Evolutionary conservation across 2,113 vertebrate species (phyloP).

Genomic region (Xenus cinereus): DNA sequence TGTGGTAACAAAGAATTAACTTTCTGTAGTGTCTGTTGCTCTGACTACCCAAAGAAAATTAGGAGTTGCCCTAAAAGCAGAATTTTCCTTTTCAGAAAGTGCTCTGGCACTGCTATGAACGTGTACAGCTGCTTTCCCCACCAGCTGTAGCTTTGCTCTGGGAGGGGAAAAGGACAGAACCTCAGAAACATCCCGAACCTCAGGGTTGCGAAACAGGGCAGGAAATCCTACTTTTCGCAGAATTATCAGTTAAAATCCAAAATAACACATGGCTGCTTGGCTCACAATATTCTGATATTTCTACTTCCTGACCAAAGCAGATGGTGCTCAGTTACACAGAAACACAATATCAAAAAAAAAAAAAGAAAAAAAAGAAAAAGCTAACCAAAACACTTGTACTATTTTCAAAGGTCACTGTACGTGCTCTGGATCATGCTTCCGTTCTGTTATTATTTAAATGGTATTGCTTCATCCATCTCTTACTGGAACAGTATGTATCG

Average conservation of each 20-base stretch:
- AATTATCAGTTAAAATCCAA: constrained; percentile 7
- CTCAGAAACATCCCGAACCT: not conserved
- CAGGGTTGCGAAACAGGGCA: constrained; percentile 15
- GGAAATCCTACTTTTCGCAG: not conserved
- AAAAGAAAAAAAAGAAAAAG: not conserved
- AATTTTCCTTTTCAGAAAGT: not conserved
- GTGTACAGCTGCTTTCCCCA: not conserved
- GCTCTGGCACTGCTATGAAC: not conserved
- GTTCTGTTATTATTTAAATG: not conserved
- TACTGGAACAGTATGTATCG: constrained; percentile 1
- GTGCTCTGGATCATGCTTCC: not conserved
- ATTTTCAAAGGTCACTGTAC: not conserved
- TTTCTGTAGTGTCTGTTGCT: not conserved
- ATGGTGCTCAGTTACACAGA: constrained; percentile 25
- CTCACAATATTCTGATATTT: constrained; percentile 8
- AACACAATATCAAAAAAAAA: not conserved
- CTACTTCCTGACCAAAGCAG: constrained; percentile 56
- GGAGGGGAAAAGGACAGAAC: not conserved
- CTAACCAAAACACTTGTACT: constrained; percentile 13
- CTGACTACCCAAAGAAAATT: not conserved
- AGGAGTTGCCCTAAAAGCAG: not conserved
- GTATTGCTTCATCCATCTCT: constrained; percentile 16
- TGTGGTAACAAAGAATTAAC: not conserved
- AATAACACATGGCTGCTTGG: constrained; percentile 31
- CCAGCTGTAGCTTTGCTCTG: not conserved